These are phyloP conservation scores for Alethe diademata DNA, from an alignment of 2,113 vertebrate species.

Conservation along the genomic window DNA sequence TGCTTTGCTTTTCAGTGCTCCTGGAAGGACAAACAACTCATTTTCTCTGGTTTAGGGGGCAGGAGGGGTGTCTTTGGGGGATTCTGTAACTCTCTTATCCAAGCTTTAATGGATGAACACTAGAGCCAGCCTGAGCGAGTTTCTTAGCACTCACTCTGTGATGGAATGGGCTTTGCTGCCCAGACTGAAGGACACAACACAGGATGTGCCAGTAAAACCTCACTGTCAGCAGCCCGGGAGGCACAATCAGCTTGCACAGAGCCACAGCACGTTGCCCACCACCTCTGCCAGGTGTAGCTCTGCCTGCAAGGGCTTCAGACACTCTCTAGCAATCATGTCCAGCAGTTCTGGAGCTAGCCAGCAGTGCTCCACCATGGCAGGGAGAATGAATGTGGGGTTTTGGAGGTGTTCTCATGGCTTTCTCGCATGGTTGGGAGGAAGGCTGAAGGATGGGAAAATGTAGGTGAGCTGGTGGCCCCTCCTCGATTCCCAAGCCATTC, in stretches of 20 bases:
- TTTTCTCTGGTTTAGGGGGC: conserved; percentile 17
- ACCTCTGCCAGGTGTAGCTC: background rate
- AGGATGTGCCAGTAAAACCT: background rate
- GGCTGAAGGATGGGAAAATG: background rate
- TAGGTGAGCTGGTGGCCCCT: background rate
- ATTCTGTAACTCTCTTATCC: background rate
- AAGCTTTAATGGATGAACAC: background rate
- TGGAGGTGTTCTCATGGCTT: background rate
- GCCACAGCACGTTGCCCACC: rapidly evolving
- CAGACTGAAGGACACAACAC: background rate
- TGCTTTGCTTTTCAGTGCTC: conserved; percentile 36
- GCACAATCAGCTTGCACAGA: background rate
- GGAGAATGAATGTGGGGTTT: background rate
- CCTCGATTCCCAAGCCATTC: background rate
- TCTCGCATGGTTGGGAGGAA: background rate
- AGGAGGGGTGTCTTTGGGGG: background rate
- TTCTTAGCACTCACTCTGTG: background rate
- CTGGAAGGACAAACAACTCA: conserved; percentile 45
- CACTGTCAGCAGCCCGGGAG: background rate
- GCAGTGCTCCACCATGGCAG: background rate
- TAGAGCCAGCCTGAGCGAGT: background rate
- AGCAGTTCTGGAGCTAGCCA: background rate
- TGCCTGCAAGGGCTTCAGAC: background rate
- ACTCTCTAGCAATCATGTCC: background rate
- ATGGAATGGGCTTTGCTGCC: background rate